Base-by-base conservation (phyloP, 2,113 vertebrate genomes). In the Dicerorhinus sumatrensis region DNA sequence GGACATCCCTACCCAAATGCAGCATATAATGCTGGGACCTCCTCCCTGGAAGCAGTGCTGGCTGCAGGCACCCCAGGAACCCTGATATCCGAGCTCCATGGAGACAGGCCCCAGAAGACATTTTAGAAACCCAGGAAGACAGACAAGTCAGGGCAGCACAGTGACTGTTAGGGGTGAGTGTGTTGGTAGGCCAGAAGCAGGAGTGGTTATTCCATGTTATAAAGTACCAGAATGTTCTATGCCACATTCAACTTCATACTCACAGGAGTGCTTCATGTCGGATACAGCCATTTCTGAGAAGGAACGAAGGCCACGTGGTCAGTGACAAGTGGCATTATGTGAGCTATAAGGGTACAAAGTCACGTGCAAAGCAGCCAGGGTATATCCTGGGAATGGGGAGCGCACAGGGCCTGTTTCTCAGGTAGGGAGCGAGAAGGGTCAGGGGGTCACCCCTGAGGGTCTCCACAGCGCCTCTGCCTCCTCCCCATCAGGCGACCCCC, bases 261-360 rank as follows among this genome's bases (percentile, higher is more conserved):
- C 88, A 97, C 97, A 75, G 73, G 83, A 79, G 27, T 0, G 11
- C 65, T 90, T 48, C 63, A 0, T 51, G 94, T 29, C 7, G 9
- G 70, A 42, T 3, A 17, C 3, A 18, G 94, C 80, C 96, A 67
- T 33, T 89, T 85, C 97, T 70, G 67, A 93, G 97, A 84, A 96
- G 89, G 84, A 79, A 91, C 93, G 92, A 96, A 98, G 94, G 94
- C 97, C 85, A 48, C 18, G 1, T 8, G 86, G 90, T 97, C 94
- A 98, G 89, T 8, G 1, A 72, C 14, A 27, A 58, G 77, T 18
- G 65, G 54, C 80, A 17, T 23, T 21, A 33, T 0, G n/a, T 33
- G 70, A 62, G 60, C 33, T 62, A 39, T 0, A 23, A 36, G 81
- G 90, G 65, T 7, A 27, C 8, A 8, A 16, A n/a, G 63, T 65